These are phyloP conservation scores for Oligia latruncula DNA, from an alignment of 2,888 invertebrate genomes.

Conservation along the genomic window DNA sequence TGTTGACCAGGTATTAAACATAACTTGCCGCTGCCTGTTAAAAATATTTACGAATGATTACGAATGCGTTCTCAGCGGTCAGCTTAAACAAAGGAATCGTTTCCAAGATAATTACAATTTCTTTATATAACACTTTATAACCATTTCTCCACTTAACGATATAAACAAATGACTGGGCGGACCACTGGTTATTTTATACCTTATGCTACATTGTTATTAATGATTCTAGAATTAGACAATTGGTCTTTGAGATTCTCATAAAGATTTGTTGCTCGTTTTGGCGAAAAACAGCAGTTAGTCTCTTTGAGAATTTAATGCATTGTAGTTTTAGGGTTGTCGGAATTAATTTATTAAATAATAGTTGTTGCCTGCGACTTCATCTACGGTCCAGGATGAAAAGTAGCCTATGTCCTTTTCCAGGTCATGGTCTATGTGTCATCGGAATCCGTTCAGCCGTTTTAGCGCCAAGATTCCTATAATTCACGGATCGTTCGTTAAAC, in stretches of 20 bases:
- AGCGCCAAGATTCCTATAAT: no score
- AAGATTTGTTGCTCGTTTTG: conserved; percentile 49
- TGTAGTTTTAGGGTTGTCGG: neutral
- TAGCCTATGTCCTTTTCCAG: no score
- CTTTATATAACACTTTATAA: neutral
- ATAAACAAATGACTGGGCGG: conserved; percentile 32
- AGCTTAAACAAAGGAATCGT: neutral
- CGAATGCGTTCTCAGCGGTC: neutral
- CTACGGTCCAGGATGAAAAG: no score
- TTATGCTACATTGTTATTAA: conserved; percentile 58
- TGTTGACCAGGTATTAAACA: neutral
- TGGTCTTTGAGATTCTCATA: conserved; percentile 43
- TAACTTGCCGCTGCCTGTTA: neutral
- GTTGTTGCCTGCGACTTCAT: no score
- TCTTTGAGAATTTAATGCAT: conserved; percentile 12
- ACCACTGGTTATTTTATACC: conserved; percentile 46
- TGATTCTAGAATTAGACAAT: conserved; percentile 59
- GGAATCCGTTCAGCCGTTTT: no score
- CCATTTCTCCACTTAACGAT: conserved; percentile 41
- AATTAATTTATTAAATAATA: neutral
- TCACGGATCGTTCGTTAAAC: no score
- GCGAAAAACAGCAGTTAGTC: conserved; percentile 25
- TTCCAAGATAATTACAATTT: neutral
- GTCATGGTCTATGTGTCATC: no score
- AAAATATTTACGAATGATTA: neutral